Conservation (phyloP, 2,888 invertebrate species). For the Drosophila meridionalis region DNA sequence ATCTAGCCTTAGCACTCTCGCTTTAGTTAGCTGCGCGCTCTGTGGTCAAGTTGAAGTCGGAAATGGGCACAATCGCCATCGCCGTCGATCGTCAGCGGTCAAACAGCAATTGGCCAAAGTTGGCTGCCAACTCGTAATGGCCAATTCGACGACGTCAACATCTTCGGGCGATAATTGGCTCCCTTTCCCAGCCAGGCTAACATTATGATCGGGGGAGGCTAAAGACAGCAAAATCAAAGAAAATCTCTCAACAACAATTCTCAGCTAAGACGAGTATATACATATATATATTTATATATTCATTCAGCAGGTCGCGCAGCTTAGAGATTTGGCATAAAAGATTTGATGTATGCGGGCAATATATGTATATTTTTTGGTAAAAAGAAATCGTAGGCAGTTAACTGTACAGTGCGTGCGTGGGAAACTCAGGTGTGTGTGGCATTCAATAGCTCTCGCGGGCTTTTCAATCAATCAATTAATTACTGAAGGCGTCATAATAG, state of each 20-base stretch:
- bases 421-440: conserved; percentile 28
- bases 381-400: conserved; percentile 14
- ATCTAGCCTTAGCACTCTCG: conserved; percentile 36
- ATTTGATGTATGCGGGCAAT: conserved; percentile 38
- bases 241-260: conserved; percentile 42
- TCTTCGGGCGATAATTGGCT: conserved; percentile 75
- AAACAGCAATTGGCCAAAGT: conserved; percentile 53
- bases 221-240: conserved; percentile 16
- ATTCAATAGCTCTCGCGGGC: neutral
- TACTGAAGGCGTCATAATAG: neutral
- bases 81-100: conserved; percentile 62
- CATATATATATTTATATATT: conserved; percentile 3
- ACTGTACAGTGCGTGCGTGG: conserved; percentile 28
- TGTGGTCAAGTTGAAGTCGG: conserved; percentile 76
- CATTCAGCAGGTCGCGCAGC: conserved; percentile 16
- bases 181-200: conserved; percentile 61
- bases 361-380: neutral
- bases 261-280: conserved; percentile 7
- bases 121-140: conserved; percentile 44
- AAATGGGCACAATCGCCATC: conserved; percentile 68
- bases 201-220: conserved; percentile 17
- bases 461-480: conserved; percentile 12
- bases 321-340: conserved; percentile 30
- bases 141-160: conserved; percentile 55
- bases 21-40: conserved; percentile 30